Conservation (phyloP, 2,113 vertebrate genomes). For the Petromus typicus region DNA sequence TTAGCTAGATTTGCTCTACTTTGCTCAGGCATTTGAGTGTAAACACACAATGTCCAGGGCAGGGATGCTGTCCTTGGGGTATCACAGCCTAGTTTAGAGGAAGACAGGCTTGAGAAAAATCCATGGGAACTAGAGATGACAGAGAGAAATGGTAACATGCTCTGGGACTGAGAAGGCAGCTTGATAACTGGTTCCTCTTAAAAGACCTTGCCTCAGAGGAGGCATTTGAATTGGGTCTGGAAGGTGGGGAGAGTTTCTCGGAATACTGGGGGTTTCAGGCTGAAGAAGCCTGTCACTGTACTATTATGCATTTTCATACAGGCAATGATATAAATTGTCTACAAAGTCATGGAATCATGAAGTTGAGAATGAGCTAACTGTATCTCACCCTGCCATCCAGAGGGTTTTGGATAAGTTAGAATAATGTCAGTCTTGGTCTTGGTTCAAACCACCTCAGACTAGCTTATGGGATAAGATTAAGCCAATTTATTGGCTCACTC, state of each 20-base stretch:
- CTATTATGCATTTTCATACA: background rate
- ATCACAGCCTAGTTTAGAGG: background rate
- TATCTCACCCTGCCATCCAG: background rate
- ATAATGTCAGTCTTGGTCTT: background rate
- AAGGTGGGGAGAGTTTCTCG: background rate
- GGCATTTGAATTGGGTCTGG: background rate
- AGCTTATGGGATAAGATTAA: background rate
- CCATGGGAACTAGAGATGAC: background rate
- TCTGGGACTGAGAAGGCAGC: background rate
- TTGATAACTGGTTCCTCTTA: background rate
- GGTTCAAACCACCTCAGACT: background rate
- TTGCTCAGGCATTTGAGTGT: background rate
- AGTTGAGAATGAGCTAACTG: background rate
- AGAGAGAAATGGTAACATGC: background rate
- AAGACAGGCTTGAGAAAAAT: background rate
- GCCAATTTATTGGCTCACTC: background rate
- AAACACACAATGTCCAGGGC: background rate
- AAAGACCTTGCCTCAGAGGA: background rate
- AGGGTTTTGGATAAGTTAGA: background rate
- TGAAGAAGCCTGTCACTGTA: background rate
- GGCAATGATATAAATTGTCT: background rate
- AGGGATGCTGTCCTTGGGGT: background rate
- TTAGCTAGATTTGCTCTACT: background rate
- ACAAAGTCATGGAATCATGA: background rate
- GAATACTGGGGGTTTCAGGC: background rate